phyloP scores from a whole-genome alignment of 2,113 vertebrate genomes.

The Thunnus thynnus region DNA sequence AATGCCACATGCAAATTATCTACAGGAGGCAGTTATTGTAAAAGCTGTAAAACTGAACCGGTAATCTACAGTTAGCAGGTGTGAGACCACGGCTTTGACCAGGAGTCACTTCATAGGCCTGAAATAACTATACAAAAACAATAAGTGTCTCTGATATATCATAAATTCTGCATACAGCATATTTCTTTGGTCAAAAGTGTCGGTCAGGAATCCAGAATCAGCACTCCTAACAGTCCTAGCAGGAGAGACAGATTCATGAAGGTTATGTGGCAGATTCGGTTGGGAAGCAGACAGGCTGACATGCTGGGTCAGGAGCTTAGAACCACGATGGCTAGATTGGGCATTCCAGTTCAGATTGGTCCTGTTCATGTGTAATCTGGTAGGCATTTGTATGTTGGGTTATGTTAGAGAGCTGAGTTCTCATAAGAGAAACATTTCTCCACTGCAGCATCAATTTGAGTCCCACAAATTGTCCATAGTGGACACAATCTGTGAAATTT shows the following conservation, averaged over 20 bases:
- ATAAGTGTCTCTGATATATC: background rate
- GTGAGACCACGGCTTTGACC: too few species aligned
- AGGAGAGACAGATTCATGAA: background rate
- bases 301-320: constrained; percentile 25
- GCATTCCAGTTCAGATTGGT: constrained; percentile 16
- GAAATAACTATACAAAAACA: too few species aligned
- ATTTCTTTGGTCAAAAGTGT: background rate
- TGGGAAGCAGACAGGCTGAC: constrained; percentile 25
- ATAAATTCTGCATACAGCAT: constrained; percentile 3
- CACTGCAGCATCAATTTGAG: background rate
- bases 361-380: background rate
- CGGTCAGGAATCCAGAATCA: constrained; percentile 22
- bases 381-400: background rate
- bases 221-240: constrained; percentile 10
- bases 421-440: background rate
- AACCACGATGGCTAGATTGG: constrained; percentile 22
- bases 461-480: background rate
- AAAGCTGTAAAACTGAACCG: too few species aligned
- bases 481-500: too few species aligned
- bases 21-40: too few species aligned
- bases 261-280: constrained; percentile 2
- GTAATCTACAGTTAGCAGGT: too few species aligned
- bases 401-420: background rate
- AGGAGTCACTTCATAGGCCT: too few species aligned
- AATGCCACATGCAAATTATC: too few species aligned